Conservation (phyloP, 2,113 vertebrate species). For the Seriola dumerili region DNA sequence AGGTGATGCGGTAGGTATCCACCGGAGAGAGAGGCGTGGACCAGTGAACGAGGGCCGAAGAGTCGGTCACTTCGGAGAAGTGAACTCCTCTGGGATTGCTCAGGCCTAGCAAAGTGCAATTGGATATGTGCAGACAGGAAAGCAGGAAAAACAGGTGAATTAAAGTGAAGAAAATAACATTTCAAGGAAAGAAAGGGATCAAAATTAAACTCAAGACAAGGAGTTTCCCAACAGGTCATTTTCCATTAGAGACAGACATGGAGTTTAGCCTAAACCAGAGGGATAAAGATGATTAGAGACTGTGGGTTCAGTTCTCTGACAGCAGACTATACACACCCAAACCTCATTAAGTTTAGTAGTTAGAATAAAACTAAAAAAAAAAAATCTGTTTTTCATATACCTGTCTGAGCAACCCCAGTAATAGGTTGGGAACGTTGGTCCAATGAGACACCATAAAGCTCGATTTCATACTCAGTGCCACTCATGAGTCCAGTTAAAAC, state of each 20-base stretch:
- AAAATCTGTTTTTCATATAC: slow-evolving; percentile 77
- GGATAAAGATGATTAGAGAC: slow-evolving; percentile 33
- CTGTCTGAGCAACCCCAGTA: slow-evolving; percentile 90
- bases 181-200: neutral
- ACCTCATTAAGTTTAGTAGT: slow-evolving; percentile 6
- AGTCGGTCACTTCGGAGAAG: slow-evolving; percentile 93
- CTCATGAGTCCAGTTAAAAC: slow-evolving; percentile 90
- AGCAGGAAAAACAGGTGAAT: slow-evolving; percentile 1
- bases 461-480: slow-evolving; percentile 94
- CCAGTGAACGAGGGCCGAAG: slow-evolving; percentile 90
- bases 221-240: slow-evolving; percentile 7
- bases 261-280: slow-evolving; percentile 29
- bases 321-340: neutral
- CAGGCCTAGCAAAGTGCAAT: slow-evolving; percentile 81
- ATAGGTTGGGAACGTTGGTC: slow-evolving; percentile 92
- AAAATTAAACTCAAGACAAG: neutral
- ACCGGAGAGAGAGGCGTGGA: slow-evolving; percentile 82
- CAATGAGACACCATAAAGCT: slow-evolving; percentile 91
- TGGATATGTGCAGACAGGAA: slow-evolving; percentile 17
- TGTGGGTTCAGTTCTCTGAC: slow-evolving; percentile 9
- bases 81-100: slow-evolving; percentile 88
- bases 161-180: neutral
- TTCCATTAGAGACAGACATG: slow-evolving; percentile 20
- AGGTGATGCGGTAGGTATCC: slow-evolving; percentile 90
- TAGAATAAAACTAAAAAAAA: slow-evolving; percentile 14